These are phyloP conservation scores for Gymnocephalus cernua DNA, from an alignment of 2,113 vertebrate species.

Conservation along the genomic window DNA sequence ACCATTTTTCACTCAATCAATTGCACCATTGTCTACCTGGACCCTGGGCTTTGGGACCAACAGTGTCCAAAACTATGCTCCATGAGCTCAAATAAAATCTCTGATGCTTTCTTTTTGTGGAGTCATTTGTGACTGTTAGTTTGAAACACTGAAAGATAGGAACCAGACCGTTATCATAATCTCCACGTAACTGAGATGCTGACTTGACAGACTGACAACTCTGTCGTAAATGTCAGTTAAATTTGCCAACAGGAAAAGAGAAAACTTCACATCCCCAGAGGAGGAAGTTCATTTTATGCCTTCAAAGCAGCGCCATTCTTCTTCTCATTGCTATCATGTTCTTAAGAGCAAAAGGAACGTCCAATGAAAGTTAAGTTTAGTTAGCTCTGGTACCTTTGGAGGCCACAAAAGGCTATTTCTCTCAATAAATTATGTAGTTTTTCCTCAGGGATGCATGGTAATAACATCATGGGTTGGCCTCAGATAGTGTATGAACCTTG, in stretches of 20 bases:
- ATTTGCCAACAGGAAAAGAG: background rate
- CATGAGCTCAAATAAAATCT: slow-evolving; percentile 72
- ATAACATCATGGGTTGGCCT: background rate
- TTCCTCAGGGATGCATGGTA: background rate
- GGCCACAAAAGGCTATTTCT: background rate
- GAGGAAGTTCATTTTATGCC: background rate
- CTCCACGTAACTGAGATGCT: background rate
- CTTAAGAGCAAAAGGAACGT: background rate
- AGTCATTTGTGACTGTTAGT: slow-evolving; percentile 4
- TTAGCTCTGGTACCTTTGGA: background rate
- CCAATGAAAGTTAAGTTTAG: background rate
- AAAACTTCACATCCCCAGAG: background rate
- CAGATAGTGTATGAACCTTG: background rate
- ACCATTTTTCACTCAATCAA: slow-evolving; percentile 43
- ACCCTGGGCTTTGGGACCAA: slow-evolving; percentile 44
- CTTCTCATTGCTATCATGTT: background rate
- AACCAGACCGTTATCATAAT: background rate
- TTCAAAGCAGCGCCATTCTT: background rate
- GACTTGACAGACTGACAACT: background rate
- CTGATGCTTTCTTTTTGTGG: slow-evolving; percentile 49
- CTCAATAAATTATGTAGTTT: background rate
- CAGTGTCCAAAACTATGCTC: slow-evolving; percentile 51
- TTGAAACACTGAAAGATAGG: background rate
- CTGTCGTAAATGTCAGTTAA: background rate
- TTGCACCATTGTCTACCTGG: slow-evolving; percentile 27